Evolutionary conservation across 2,113 vertebrate species (phyloP).

Genomic region (Vulpes lagopus): DNA sequence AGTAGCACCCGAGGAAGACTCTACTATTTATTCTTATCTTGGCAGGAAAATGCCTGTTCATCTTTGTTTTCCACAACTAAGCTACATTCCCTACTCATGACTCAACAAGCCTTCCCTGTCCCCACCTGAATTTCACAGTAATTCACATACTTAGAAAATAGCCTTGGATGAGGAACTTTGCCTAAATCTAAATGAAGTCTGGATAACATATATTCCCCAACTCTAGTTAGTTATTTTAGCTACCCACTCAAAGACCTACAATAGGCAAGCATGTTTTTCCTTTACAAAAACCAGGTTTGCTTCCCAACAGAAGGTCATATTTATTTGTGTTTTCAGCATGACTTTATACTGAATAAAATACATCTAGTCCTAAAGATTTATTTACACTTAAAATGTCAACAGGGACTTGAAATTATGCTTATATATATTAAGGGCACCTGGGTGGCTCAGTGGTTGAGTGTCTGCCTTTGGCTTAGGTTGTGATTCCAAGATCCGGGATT

Average conservation of each 20-base stretch:
- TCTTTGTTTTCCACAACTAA: slow-evolving; percentile 57
- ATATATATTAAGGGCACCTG: too few species aligned
- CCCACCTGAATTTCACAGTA: slow-evolving; percentile 29
- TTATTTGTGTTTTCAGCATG: slow-evolving; percentile 51
- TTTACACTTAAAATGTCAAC: slow-evolving; percentile 29
- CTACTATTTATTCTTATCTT: slow-evolving; percentile 43
- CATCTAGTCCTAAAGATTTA: background rate
- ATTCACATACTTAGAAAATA: slow-evolving; percentile 39
- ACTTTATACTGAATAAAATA: slow-evolving; percentile 6
- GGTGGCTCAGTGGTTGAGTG: too few species aligned
- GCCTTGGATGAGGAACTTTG: slow-evolving; percentile 32
- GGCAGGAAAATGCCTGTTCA: background rate
- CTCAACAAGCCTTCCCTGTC: slow-evolving; percentile 18
- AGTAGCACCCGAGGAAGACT: background rate
- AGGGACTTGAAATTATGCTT: background rate
- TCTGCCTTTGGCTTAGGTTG: too few species aligned
- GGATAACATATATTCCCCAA: slow-evolving; percentile 21
- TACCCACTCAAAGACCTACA: slow-evolving; percentile 38
- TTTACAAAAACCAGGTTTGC: slow-evolving; percentile 38
- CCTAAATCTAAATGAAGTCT: slow-evolving; percentile 61
- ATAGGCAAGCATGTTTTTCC: slow-evolving; percentile 40
- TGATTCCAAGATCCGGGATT: too few species aligned
- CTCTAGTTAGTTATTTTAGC: slow-evolving; percentile 52
- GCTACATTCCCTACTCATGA: slow-evolving; percentile 3
- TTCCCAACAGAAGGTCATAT: background rate